Base-by-base conservation (phyloP, 2,888 invertebrate genomes). In the Itoplectis maculator region DNA sequence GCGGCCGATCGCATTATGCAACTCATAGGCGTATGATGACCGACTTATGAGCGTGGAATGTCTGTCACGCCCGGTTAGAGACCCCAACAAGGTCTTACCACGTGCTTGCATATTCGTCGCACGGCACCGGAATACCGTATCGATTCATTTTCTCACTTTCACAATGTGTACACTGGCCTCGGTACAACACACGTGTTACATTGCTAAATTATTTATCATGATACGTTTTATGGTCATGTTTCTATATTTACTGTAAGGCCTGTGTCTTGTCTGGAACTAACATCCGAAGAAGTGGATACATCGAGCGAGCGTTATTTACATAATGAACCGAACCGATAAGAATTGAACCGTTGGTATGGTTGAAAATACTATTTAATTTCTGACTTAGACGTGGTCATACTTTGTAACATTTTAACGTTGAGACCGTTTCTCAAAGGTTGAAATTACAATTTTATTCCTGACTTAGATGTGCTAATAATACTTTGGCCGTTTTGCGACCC, bases 101-200 rank as follows among this genome's bases (percentile, higher is more conserved):
- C 83, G 84, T 84, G 84, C 76, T 84, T 59, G 56, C 35, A 70
- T 68, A 84, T 80, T 83, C 73, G 81, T 76, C 59, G 72, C 83
- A 82, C 84, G 78, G 72, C 73, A 72, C 72, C 68, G 74, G 77
- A 79, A 79, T 78, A 84, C 82, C 74, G 77, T 70, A 61, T 72
- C 76, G 63, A 83, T 82, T 66, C 51, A 75, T 82, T 84, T 85
- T 84, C 75, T 83, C 82, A 82, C 86, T 86, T 85, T 85, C 85
- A 79, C 82, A 82, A 85, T 77, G 76, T 65, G 49, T 82, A 42
- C 15, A 49, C 73, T 42, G 49, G 69, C 18, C 66, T 73, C 56
- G 45, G 59, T 49, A 51, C 15, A 23, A n/a, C 59, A 37, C 8
- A 61, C 15, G 9, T 47, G 45, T 29, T 76, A 68, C 68, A 68